Evolutionary conservation across 2,113 vertebrate species (phyloP).

Genomic region (Chloroceryle aenea): DNA sequence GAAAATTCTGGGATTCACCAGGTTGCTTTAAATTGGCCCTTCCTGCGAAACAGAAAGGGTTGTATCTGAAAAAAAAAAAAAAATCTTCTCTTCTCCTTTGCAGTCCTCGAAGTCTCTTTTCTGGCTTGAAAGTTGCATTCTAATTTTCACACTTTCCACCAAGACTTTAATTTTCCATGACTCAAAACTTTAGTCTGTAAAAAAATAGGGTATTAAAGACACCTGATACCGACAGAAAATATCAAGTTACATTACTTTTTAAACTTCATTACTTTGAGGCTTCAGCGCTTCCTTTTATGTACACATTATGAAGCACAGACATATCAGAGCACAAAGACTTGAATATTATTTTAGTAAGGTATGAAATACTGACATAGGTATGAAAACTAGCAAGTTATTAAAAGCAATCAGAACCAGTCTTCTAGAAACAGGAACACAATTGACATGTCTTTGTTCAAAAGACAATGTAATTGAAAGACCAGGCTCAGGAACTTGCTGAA

Average conservation of each 20-base stretch:
- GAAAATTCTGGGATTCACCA: background rate
- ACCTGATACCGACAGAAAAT: background rate
- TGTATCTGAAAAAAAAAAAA: background rate
- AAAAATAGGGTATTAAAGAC: background rate
- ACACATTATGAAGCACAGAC: background rate
- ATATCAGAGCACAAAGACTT: background rate
- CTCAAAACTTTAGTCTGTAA: background rate
- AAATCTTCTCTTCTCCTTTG: fast-evolving
- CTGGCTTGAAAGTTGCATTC: background rate
- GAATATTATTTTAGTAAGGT: background rate
- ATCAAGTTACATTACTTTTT: background rate
- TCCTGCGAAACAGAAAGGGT: background rate
- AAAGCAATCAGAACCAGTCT: background rate
- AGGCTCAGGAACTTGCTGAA: background rate
- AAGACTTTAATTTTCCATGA: background rate
- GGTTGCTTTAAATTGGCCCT: background rate
- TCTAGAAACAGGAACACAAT: background rate
- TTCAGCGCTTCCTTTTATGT: background rate
- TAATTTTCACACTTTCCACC: background rate
- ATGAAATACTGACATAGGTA: background rate
- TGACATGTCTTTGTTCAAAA: background rate
- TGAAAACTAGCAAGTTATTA: background rate
- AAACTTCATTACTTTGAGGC: background rate
- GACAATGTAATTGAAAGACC: background rate
- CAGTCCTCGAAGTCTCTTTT: background rate